These are phyloP conservation scores for Prionailurus viverrinus DNA, from an alignment of 2,113 vertebrate genomes.

Conservation along the genomic window DNA sequence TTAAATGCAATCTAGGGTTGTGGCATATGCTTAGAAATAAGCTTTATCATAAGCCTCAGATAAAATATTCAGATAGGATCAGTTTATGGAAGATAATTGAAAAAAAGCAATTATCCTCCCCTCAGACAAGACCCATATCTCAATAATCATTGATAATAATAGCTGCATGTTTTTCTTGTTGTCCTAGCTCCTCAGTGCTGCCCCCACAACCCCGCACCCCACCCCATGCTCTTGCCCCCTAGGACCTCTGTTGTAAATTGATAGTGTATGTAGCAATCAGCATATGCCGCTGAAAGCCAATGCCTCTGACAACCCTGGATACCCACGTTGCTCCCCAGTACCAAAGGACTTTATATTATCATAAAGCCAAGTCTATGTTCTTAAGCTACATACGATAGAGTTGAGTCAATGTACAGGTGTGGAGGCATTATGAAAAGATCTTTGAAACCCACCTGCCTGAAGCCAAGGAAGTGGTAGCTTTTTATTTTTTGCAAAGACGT, in stretches of 20 bases:
- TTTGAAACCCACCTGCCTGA: neutral
- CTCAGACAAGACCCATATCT: neutral
- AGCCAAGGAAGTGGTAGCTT: neutral
- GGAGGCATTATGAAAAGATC: neutral
- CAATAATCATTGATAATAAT: neutral
- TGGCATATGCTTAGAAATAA: neutral
- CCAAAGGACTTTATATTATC: neutral
- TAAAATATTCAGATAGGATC: neutral
- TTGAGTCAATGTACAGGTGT: neutral
- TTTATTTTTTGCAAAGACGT: neutral
- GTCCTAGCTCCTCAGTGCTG: neutral
- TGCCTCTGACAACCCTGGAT: neutral
- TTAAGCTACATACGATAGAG: neutral
- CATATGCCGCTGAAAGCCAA: neutral
- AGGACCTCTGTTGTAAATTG: neutral
- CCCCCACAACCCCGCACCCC: too few species aligned
- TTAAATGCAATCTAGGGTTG: neutral
- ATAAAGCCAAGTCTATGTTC: neutral
- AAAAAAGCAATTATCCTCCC: neutral
- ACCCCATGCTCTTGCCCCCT: neutral
- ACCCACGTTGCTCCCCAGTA: neutral
- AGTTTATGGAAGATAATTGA: neutral
- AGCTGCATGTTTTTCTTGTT: neutral
- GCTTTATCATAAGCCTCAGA: neutral
- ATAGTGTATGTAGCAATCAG: neutral